Evolutionary conservation across 1,140 invertebrate genomes (phyloP).

Genomic region (Bombus huntii): DNA sequence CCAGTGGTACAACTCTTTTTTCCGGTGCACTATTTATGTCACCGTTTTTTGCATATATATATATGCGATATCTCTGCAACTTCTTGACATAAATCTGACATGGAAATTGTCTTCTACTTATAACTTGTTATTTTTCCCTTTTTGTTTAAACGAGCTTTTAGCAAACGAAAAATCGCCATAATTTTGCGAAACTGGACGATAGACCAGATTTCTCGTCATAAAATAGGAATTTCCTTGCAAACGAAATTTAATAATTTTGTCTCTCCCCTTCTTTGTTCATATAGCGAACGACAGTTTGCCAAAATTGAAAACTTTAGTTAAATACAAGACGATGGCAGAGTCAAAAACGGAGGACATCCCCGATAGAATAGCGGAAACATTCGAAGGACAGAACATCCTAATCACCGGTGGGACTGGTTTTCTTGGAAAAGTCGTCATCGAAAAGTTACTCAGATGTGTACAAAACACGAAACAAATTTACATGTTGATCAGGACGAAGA

Average conservation of each 20-base stretch:
- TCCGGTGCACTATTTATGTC: neutral
- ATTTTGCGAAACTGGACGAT: no score
- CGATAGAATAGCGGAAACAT: conserved; percentile 78
- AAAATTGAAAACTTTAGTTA: no score
- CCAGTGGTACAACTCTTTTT: neutral
- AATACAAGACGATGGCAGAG: conserved; percentile 48
- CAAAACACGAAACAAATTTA: conserved; percentile 89
- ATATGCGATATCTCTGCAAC: neutral
- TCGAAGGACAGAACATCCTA: conserved; percentile 82
- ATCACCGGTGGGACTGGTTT: conserved; percentile 87
- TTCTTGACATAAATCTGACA: neutral
- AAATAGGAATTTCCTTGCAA: no score
- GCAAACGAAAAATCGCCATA: no score
- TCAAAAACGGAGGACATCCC: conserved; percentile 67
- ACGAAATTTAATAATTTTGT: neutral
- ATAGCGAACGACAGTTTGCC: neutral
- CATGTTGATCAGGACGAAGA: conserved; percentile 90
- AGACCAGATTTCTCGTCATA: no score
- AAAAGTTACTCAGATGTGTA: conserved; percentile 87
- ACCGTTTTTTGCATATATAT: no score
- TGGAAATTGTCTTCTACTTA: neutral
- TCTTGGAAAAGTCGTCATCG: conserved; percentile 88
- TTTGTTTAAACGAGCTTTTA: no score
- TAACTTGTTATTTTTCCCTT: neutral
- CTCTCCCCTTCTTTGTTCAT: neutral